A percentile compares a stretch with the other conserved stretches of the same genome.
Conservation (phyloP, 2,113 vertebrate genomes). For the Nothoprocta perdicaria region DNA sequence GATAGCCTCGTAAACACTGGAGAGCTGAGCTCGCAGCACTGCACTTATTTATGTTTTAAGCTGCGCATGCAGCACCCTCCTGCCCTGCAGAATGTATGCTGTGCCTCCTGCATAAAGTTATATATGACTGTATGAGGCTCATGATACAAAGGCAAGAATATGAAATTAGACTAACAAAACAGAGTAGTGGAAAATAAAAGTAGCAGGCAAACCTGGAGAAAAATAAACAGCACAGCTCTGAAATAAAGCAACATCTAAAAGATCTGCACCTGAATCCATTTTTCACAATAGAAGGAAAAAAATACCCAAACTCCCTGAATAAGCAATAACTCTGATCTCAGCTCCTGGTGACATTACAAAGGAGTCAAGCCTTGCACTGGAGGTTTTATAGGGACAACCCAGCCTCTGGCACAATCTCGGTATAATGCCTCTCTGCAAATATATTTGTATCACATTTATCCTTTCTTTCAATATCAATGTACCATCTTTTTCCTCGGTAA, state of each 20-base stretch:
- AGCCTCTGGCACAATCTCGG: slow-evolving; percentile 20
- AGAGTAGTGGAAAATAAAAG: slow-evolving; percentile 15
- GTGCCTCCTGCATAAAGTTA: slow-evolving; percentile 17
- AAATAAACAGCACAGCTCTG: slow-evolving; percentile 27
- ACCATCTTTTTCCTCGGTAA: slow-evolving; percentile 39
- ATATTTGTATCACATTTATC: slow-evolving; percentile 59
- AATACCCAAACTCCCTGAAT: neutral
- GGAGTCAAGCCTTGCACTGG: slow-evolving; percentile 36
- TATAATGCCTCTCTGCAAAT: slow-evolving; percentile 50
- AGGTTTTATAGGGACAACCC: slow-evolving; percentile 45
- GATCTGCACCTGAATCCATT: slow-evolving; percentile 16
- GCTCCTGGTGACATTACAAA: slow-evolving; percentile 28
- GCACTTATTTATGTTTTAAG: slow-evolving; percentile 60
- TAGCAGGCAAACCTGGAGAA: neutral
- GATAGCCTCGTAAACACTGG: slow-evolving; percentile 42
- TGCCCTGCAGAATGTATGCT: neutral
- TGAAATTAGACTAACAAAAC: neutral
- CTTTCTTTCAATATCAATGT: slow-evolving; percentile 60
- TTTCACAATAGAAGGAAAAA: slow-evolving; percentile 9
- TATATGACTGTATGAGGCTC: neutral
- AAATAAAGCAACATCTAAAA: slow-evolving; percentile 18
- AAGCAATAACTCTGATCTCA: slow-evolving; percentile 19
- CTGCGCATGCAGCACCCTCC: slow-evolving; percentile 27
- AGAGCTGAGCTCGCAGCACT: slow-evolving; percentile 51
- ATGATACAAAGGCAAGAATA: neutral